Evolutionary conservation across 2,113 vertebrate genomes (phyloP).

Genomic region (Martes martes): DNA sequence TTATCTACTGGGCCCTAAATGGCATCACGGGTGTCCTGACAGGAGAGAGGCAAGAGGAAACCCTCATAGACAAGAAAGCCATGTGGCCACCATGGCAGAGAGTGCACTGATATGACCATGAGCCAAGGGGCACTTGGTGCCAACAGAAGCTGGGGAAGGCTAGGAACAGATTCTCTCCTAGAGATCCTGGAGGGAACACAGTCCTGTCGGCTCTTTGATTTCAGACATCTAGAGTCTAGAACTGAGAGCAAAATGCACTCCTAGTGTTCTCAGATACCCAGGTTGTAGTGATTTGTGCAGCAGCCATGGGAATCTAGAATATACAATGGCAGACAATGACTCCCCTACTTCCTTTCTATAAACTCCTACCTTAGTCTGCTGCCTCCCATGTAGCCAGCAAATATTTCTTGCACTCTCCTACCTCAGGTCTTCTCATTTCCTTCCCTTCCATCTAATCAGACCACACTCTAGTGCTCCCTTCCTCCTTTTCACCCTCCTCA

Average conservation of each 20-base stretch:
- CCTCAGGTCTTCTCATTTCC: neutral
- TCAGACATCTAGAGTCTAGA: neutral
- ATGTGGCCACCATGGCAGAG: neutral
- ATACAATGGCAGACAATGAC: neutral
- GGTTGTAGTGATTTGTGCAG: neutral
- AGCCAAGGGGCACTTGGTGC: neutral
- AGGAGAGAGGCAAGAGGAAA: neutral
- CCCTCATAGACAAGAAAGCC: neutral
- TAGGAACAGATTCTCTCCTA: neutral
- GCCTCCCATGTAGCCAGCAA: neutral
- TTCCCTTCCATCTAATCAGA: neutral
- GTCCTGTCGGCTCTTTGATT: neutral
- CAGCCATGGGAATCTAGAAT: neutral
- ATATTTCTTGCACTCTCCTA: neutral
- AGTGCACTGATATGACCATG: rapidly evolving
- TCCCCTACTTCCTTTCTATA: neutral
- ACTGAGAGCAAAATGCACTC: neutral
- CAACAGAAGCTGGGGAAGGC: neutral
- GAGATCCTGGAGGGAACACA: neutral
- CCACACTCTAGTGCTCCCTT: neutral
- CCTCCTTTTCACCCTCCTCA: rapidly evolving
- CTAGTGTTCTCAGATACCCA: neutral
- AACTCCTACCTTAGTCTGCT: neutral
- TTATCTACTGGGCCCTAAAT: neutral
- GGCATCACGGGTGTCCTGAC: neutral